Conservation (phyloP, 2,113 vertebrate genomes). For the Mugil cephalus region DNA sequence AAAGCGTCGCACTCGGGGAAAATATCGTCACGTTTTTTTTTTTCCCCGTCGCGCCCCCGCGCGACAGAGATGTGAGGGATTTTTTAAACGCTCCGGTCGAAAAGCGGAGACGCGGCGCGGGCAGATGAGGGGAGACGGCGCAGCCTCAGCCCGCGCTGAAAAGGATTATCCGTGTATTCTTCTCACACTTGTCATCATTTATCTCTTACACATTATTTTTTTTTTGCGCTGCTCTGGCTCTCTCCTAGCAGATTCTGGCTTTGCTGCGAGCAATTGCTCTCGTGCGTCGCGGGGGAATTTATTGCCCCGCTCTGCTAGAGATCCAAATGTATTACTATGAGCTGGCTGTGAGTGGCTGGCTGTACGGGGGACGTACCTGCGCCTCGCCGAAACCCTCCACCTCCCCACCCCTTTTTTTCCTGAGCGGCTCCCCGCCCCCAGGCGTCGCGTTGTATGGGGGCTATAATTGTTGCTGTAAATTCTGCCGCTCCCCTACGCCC, state of each 20-base stretch:
- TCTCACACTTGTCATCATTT: conserved; percentile 64
- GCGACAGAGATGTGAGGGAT: not conserved
- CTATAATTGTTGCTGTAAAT: conserved; percentile 86
- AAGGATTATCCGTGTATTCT: conserved; percentile 66
- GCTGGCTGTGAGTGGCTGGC: conserved; percentile 44
- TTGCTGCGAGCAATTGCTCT: conserved; percentile 50
- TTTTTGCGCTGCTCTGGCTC: conserved; percentile 41
- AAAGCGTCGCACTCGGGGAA: conserved; percentile 25
- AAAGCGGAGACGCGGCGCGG: conserved; percentile 6
- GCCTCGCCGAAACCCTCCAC: conserved; percentile 31
- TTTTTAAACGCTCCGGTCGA: conserved; percentile 25
- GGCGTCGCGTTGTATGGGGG: conserved; percentile 65
- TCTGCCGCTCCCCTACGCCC: conserved; percentile 75
- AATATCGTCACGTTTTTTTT: conserved; percentile 12
- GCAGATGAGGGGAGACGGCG: conserved; percentile 37
- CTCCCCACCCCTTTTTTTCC: conserved; percentile 11
- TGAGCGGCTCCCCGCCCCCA: conserved; percentile 45
- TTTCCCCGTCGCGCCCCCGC: not conserved
- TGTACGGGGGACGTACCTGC: conserved; percentile 52
- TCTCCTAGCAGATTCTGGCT: conserved; percentile 32
- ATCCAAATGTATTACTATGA: conserved; percentile 64
- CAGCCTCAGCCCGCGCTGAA: conserved; percentile 45
- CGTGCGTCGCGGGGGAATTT: conserved; percentile 44
- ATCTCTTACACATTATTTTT: conserved; percentile 63
- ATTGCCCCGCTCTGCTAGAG: conserved; percentile 56